Evolutionary conservation across 2,797 vertebrate genomes (phyloP).

Genomic region (Cottoperca gobio): DNA sequence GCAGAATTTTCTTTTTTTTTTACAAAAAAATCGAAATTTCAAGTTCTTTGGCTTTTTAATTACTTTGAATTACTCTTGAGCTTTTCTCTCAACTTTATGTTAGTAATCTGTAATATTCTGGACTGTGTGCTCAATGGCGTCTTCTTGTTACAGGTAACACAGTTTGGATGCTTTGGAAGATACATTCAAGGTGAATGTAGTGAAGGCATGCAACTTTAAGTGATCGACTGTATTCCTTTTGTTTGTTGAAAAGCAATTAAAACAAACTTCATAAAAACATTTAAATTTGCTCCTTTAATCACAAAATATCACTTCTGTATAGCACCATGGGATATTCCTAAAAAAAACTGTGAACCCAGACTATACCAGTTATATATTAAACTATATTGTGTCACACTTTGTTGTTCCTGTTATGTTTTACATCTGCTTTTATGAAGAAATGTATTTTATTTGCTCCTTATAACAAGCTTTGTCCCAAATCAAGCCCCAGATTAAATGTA

Average conservation of each 20-base stretch:
- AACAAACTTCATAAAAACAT: neutral
- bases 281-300: neutral
- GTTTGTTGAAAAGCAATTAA: neutral
- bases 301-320: neutral
- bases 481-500: conserved; percentile 16
- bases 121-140: neutral
- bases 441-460: conserved; percentile 4
- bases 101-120: neutral
- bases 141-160: neutral
- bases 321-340: neutral
- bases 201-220: neutral
- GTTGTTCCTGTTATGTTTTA: conserved; percentile 2
- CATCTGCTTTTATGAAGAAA: neutral
- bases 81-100: neutral
- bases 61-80: neutral
- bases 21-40: no score
- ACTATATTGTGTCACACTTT: neutral
- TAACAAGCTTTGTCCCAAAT: neutral
- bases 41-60: neutral
- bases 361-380: no score
- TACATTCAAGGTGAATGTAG: neutral
- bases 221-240: neutral
- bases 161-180: neutral
- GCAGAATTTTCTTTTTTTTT: no score
- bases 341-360: no score